Conservation (phyloP, 2,888 invertebrate species). For the Gari tellinella region DNA sequence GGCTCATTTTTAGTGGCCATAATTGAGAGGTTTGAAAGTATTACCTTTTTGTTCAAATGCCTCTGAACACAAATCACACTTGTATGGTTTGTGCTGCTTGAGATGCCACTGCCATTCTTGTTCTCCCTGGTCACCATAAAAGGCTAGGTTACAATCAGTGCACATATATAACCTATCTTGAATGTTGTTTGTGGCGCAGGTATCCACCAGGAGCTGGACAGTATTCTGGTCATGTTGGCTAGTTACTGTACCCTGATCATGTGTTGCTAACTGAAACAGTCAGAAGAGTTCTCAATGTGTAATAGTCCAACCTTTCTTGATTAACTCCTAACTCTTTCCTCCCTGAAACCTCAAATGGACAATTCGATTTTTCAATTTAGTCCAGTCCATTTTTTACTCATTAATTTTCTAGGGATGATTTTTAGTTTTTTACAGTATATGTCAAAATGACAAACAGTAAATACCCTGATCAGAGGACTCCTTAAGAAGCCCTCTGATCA, state of each 20-base stretch:
- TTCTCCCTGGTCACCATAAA: conserved; percentile 59
- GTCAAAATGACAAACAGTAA: too few species aligned
- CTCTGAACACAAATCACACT: conserved; percentile 58
- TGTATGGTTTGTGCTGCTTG: conserved; percentile 53
- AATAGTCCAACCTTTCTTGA: too few species aligned
- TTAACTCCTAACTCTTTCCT: too few species aligned
- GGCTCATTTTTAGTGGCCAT: too few species aligned
- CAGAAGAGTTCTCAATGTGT: too few species aligned
- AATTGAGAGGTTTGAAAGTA: not conserved
- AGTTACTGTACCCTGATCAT: conserved; percentile 16
- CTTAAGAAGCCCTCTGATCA: too few species aligned
- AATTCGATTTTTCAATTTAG: too few species aligned
- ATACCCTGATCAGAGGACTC: too few species aligned
- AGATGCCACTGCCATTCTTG: conserved; percentile 63
- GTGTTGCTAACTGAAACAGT: conserved; percentile 17
- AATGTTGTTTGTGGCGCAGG: conserved; percentile 32
- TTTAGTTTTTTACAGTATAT: too few species aligned
- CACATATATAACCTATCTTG: conserved; percentile 60
- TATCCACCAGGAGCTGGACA: conserved; percentile 50
- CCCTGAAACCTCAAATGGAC: too few species aligned
- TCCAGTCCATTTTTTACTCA: too few species aligned
- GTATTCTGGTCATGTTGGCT: conserved; percentile 37
- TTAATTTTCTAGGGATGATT: too few species aligned
- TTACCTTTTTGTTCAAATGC: conserved; percentile 52
- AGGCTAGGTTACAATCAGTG: conserved; percentile 59